phyloP scores from a whole-genome alignment of 1,140 invertebrate genomes.

The Arion vulgaris region DNA sequence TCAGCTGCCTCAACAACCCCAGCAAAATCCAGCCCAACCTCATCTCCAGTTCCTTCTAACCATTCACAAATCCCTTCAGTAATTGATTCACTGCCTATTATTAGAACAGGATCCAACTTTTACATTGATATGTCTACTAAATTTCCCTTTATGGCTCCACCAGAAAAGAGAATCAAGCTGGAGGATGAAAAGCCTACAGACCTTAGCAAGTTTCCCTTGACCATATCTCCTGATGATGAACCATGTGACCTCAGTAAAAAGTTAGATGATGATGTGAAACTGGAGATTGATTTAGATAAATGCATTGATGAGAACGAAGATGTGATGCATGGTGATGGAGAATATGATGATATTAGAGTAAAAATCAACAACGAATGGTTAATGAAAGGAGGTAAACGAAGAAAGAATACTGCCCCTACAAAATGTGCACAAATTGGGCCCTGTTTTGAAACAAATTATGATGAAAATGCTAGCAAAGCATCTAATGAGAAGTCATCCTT shows the following conservation, averaged over 20 bases:
- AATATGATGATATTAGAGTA: conserved; percentile 74
- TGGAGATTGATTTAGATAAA: conserved; percentile 78
- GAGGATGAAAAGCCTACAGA: conserved; percentile 57
- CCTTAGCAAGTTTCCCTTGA: conserved; percentile 45
- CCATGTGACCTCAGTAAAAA: conserved; percentile 40
- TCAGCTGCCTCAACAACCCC: conserved; percentile 44
- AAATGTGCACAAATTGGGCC: conserved; percentile 78
- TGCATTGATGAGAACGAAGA: conserved; percentile 39
- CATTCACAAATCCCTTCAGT: conserved; percentile 32
- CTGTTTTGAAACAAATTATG: conserved; percentile 56
- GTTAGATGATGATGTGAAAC: conserved; percentile 34
- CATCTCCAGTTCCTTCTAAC: not conserved
- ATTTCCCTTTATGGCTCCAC: conserved; percentile 61
- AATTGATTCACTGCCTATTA: conserved; percentile 47
- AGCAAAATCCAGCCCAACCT: not conserved
- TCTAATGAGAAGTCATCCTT: not conserved
- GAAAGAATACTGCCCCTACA: conserved; percentile 93
- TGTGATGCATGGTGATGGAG: conserved; percentile 22
- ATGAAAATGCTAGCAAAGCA: conserved; percentile 44
- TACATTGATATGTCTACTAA: conserved; percentile 13
- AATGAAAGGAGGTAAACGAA: conserved; percentile 78
- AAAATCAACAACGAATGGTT: conserved; percentile 73
- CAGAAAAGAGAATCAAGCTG: conserved; percentile 60
- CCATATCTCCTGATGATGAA: not conserved
- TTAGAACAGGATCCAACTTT: no score